Base-by-base conservation (phyloP, 2,888 invertebrate genomes). In the Bellardia pandia region DNA sequence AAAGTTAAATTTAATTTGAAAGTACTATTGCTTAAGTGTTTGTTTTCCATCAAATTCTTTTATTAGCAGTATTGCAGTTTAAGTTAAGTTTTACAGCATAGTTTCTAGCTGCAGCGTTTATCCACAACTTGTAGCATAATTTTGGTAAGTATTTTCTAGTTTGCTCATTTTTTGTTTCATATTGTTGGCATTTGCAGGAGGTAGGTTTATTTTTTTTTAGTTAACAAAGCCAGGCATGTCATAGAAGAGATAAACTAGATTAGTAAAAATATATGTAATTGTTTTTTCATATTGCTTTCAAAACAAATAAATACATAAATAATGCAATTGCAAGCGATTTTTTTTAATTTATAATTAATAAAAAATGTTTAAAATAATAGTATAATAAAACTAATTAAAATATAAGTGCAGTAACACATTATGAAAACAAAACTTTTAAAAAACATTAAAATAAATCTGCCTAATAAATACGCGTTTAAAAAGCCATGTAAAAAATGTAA, bases 231-330 rank as follows among this genome's bases (percentile, higher is more conserved):
- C 92, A 92, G 91, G 91, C 92, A 91, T 90, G 91, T 91, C 92
- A 92, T 89, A 91, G 91, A 92, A 92, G 91, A 92, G 89, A 92
- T 91, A 91, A 92, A 91, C 92, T 92, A 91, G 88, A 92, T 92
- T 92, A 92, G 92, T 92, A 90, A 91, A 91, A 92, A 90, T 86
- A 42, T 75, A 8, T 89, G 48, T 79, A 33, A 60, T 8, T 60
- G 23, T 90, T 83, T 77, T 48, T 51, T 56, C 14, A 33, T 64
- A 48, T 33, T 33, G 6, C 37, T 30, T 13, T 40, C 30, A n/a
- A 48, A 60, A 51, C 11, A 56, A 11, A 45, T 13, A 9, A 66
- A 69, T 82, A 58, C 4, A 51, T 16, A 42, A 53, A 88, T 88
- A 85, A 88, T 72, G 83, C 85, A 80, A 85, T 79, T 56, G 69